Base-by-base conservation (phyloP, 2,113 vertebrate species). In the Cyanistes caeruleus region DNA sequence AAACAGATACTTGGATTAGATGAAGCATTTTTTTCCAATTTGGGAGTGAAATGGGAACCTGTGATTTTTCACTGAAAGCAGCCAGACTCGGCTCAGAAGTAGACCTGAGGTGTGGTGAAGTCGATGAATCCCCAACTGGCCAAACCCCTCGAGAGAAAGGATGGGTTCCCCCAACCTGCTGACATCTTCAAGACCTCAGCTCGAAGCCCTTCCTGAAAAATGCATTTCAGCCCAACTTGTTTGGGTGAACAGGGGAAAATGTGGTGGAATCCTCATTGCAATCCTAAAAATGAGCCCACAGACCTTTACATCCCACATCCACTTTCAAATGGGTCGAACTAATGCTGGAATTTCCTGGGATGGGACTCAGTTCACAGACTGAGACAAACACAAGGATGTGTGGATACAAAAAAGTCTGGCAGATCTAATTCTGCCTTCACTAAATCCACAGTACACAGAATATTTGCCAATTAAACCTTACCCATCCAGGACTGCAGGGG, bases 321-420 rank as follows among this genome's bases (percentile, higher is more conserved):
- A 10, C 22, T 64, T 39, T 21, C 33, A 84, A 33, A 56, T 7
- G 16, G 19, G 15, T 31, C 0, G 0, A 70, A 44, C 6, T 22
- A 28, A 12, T 11, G 25, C 30, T 63, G 69, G 33, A 55, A 27
- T 46, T 89, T 59, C 31, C 65, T 15, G 24, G 69, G 39, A 7
- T 33, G 27, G 23, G 48, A 39, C 14, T 41, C 51, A 20, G 5
- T 7, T 72, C 43, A 59, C 51, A 58, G 23, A 5, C 19, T 49
- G 83, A 56, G 48, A 76, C 20, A 30, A 19, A 22, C 5, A 56
- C 6, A 12, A 11, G 30, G n/a, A 41, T 17, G 9, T 19, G 17
- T 33, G 30, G 27, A 37, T 19, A 31, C 1, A 17, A 39, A 78
- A 58, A 48, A 7, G 1, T 30, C 24, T 44, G 37, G 2, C 17